Evolutionary conservation across 2,797 vertebrate genomes (phyloP), one percentile per base, ranked within the genome.

Genomic region (Clarias pachynema): DNA sequence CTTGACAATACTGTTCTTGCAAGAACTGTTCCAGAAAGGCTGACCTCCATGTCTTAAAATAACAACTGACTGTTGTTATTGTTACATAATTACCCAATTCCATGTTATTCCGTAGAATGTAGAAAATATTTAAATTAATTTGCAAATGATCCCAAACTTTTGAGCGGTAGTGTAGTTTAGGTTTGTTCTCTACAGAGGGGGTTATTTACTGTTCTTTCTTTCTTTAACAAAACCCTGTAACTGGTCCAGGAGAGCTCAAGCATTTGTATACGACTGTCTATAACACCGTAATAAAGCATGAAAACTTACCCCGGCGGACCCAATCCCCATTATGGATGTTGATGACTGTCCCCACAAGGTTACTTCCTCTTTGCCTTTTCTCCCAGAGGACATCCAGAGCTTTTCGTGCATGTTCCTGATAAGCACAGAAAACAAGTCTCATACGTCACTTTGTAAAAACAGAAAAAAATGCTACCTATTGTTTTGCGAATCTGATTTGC

Each of bases 301-400:
- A 10, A 26, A 5, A 5, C 92, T 90, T 87, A 96, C 96, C 96
- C 59, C 95, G 94, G 62, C 96, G 92, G 81, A 96, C 93, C 96
- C 96, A 96, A 89, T 96, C 96, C 90, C 95, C 96, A 49, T 92
- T 96, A 88, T 96, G 96, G 84, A 96, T 96, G 88, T 96, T 96
- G 89, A 96, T 96, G 86, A 96, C 96, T 0, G 96, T 96, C 49
- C 96, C 96, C 53, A 96, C 95, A 69, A 96, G 91, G 91, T 96
- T 93, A 89, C 95, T 96, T 89, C 95, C 95, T 90, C 90, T 94
- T 92, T 96, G 96, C 84, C 96, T 93, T 86, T 94, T 95, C 88
- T 96, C 94, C 96, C 96, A 96, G 24, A 96, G 94, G 81, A 96
- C 95, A 62, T 96, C 96, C 91, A 96, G 87, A 77, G 96, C 95